Conservation (phyloP, 2,797 vertebrate species). For the Serranus cabrilla region DNA sequence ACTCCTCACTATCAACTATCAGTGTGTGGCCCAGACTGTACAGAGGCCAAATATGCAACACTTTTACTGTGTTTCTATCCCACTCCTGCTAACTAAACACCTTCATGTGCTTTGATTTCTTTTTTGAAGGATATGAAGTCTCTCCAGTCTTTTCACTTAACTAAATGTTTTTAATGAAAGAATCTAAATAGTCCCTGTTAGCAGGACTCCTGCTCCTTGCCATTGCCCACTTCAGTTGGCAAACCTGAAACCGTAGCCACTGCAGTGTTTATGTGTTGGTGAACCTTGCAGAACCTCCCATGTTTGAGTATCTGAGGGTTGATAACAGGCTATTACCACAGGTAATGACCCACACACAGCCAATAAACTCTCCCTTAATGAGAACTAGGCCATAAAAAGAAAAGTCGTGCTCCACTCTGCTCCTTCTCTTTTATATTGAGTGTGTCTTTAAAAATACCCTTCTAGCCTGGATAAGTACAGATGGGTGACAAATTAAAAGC, state of each 20-base stretch:
- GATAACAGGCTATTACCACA: constrained; percentile 80
- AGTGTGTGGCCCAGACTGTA: constrained; percentile 25
- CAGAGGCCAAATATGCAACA: constrained; percentile 23
- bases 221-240: constrained; percentile 25
- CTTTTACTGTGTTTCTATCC: constrained; percentile 23
- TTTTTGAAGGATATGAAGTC: too few relatives aligned
- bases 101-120: neutral
- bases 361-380: constrained; percentile 83
- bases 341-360: constrained; percentile 81
- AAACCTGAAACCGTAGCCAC: constrained; percentile 30
- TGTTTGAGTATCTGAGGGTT: constrained; percentile 71
- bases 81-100: constrained; percentile 2
- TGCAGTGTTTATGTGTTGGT: constrained; percentile 65
- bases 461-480: constrained; percentile 34
- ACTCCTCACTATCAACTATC: constrained; percentile 19
- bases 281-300: constrained; percentile 69
- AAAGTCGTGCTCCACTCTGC: constrained; percentile 47
- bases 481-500: too few relatives aligned
- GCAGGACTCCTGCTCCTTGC: neutral
- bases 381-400: constrained; percentile 70
- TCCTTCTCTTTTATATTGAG: constrained; percentile 45
- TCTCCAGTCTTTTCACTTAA: constrained; percentile 9
- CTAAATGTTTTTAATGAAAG: constrained; percentile 3
- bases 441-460: constrained; percentile 44
- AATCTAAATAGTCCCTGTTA: constrained; percentile 6